These are phyloP conservation scores for Drosophila gunungcola DNA, from an alignment of 1,140 invertebrate genomes.

Conservation along the genomic window DNA sequence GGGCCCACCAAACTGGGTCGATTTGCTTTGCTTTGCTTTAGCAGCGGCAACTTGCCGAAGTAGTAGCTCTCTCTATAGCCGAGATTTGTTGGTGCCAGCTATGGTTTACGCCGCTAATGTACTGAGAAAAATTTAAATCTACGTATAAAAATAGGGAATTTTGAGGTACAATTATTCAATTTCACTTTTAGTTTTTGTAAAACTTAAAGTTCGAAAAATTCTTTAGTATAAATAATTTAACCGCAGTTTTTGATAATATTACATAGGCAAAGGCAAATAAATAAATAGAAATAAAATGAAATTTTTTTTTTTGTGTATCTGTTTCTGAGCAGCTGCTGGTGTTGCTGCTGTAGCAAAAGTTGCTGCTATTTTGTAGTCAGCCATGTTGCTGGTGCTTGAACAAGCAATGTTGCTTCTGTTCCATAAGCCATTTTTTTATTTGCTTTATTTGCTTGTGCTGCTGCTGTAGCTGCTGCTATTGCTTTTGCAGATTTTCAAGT, in stretches of 20 bases:
- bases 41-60: constrained; percentile 17
- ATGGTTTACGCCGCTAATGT: not conserved
- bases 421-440: constrained; percentile 32
- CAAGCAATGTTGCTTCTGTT: constrained; percentile 32
- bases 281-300: not conserved
- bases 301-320: not conserved
- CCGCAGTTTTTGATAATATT: too few relatives aligned
- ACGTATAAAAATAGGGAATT: too few relatives aligned
- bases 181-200: too few relatives aligned
- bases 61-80: constrained; percentile 6
- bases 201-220: too few relatives aligned
- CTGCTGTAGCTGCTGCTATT: not conserved
- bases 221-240: too few relatives aligned
- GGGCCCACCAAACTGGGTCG: constrained; percentile 56
- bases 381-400: constrained; percentile 31
- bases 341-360: constrained; percentile 11
- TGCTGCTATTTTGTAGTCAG: constrained; percentile 11
- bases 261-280: too few relatives aligned
- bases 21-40: constrained; percentile 38
- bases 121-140: not conserved
- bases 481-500: constrained; percentile 8
- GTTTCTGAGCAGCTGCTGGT: constrained; percentile 15
- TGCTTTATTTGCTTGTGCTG: constrained; percentile 17
- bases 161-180: too few relatives aligned
- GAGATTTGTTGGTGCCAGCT: constrained; percentile 5